A percentile compares a stretch with the other conserved stretches of the same genome.
Conservation (phyloP, 2,797 vertebrate species). For the Syndactyla subalaris region DNA sequence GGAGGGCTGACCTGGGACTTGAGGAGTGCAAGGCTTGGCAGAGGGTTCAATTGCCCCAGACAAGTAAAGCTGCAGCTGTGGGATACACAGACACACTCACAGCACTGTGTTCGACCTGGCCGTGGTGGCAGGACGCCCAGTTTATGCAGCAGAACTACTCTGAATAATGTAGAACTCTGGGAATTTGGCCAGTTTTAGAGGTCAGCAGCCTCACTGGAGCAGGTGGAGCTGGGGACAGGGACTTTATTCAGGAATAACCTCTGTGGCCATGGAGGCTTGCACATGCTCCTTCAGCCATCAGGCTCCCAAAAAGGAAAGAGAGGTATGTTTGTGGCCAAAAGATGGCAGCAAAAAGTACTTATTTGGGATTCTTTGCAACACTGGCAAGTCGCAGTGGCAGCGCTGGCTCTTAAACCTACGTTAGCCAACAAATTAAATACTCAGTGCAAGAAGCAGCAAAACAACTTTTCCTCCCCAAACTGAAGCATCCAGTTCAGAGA, state of each 20-base stretch:
- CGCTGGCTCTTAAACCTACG: background rate
- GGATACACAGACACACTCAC: background rate
- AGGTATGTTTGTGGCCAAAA: constrained; percentile 50
- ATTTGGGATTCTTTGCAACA: background rate
- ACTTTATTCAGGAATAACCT: constrained; percentile 17
- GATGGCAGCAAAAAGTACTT: constrained; percentile 68
- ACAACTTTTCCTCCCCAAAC: background rate
- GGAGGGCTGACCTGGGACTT: background rate
- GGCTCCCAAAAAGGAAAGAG: constrained; percentile 9
- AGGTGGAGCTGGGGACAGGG: background rate
- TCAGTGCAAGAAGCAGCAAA: background rate
- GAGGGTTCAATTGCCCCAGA: background rate
- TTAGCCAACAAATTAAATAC: background rate
- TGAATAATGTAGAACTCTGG: constrained; percentile 50
- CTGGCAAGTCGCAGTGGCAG: background rate
- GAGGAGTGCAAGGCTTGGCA: background rate
- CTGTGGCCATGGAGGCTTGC: background rate
- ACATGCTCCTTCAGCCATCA: constrained; percentile 20
- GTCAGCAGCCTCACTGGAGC: background rate
- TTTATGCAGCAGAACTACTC: constrained; percentile 47
- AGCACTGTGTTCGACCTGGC: background rate
- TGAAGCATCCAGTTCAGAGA: background rate
- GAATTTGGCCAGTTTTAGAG: constrained; percentile 51
- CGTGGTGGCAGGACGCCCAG: constrained; percentile 44
- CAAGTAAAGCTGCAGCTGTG: background rate